Percentiles rank a stretch among this genome's conserved stretches.
Evolutionary conservation across 2,888 invertebrate species (phyloP).

Genomic region (Eupithecia tripunctaria): DNA sequence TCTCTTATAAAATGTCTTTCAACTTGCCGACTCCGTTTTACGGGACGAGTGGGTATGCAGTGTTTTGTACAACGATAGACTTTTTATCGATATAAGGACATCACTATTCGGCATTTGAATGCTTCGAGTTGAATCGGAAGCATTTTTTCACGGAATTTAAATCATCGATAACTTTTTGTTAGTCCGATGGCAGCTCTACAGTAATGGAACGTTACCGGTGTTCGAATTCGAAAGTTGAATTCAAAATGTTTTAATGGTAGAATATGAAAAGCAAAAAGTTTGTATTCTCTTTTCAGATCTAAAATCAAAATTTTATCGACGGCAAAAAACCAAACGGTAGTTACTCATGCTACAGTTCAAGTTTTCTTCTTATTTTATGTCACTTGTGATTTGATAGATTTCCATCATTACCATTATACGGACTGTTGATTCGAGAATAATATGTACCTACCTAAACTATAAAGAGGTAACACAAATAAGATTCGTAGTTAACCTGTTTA

Average conservation of each 20-base stretch:
- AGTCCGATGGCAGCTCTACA: not conserved
- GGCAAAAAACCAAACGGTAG: not conserved
- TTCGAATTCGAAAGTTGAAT: constrained; percentile 6
- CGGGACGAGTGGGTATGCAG: constrained; percentile 51
- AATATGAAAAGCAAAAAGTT: not conserved
- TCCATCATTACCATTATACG: not conserved
- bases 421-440: not conserved
- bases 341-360: not conserved
- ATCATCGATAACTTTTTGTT: constrained; percentile 13
- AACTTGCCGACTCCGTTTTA: constrained; percentile 62
- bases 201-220: constrained; percentile 9
- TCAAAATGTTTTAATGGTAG: not conserved
- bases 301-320: not conserved
- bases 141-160: constrained; percentile 13
- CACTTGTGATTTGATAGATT: not conserved
- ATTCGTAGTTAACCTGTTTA: too few relatives aligned
- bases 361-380: not conserved
- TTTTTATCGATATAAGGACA: constrained; percentile 49
- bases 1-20: constrained; percentile 70
- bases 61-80: constrained; percentile 42
- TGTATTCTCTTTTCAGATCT: not conserved
- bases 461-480: too few relatives aligned
- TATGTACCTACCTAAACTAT: not conserved
- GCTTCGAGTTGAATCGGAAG: constrained; percentile 18
- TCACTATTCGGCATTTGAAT: constrained; percentile 34